A percentile compares a stretch with the other conserved stretches of the same genome.
Evolutionary conservation across 1,140 invertebrate species (phyloP).

Genomic region (Drosophila azteca): DNA sequence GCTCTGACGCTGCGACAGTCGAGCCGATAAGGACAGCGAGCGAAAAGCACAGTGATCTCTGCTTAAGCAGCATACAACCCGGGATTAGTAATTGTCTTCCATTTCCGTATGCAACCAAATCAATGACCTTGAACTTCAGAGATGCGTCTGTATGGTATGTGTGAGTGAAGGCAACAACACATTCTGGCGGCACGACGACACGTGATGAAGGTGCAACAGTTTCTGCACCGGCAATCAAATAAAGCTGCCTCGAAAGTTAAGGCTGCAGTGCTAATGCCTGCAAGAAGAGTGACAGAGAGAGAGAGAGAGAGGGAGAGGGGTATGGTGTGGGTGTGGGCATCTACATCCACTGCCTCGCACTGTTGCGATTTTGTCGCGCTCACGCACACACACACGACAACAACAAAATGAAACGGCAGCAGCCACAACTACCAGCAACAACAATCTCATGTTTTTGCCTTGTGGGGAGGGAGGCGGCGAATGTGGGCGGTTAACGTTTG

Average conservation of each 20-base stretch:
- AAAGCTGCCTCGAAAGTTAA: constrained; percentile 36
- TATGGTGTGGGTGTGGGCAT: constrained; percentile 1
- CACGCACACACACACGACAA: constrained; percentile 16
- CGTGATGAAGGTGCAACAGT: constrained; percentile 51
- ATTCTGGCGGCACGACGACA: constrained; percentile 26
- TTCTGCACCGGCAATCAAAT: constrained; percentile 38
- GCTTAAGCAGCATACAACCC: background rate
- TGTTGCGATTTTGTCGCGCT: constrained; percentile 43
- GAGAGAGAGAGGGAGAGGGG: background rate
- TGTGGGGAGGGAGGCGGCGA: constrained; percentile 52
- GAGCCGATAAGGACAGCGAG: constrained; percentile 32
- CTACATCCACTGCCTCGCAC: constrained; percentile 18
- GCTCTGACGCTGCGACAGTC: background rate
- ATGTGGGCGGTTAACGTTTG: constrained; percentile 68
- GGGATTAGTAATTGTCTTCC: background rate
- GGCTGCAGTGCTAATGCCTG: constrained; percentile 23
- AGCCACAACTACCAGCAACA: constrained; percentile 48
- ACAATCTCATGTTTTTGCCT: constrained; percentile 62
- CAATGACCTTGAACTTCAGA: constrained; percentile 72
- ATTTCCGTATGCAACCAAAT: constrained; percentile 27
- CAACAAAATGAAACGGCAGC: constrained; percentile 43
- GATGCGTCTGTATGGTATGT: too few species aligned
- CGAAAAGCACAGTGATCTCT: constrained; percentile 17
- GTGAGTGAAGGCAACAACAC: too few species aligned
- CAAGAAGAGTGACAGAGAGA: constrained; percentile 7